Conservation (phyloP, 1,140 invertebrate species). For the Penaeus vannamei region DNA sequence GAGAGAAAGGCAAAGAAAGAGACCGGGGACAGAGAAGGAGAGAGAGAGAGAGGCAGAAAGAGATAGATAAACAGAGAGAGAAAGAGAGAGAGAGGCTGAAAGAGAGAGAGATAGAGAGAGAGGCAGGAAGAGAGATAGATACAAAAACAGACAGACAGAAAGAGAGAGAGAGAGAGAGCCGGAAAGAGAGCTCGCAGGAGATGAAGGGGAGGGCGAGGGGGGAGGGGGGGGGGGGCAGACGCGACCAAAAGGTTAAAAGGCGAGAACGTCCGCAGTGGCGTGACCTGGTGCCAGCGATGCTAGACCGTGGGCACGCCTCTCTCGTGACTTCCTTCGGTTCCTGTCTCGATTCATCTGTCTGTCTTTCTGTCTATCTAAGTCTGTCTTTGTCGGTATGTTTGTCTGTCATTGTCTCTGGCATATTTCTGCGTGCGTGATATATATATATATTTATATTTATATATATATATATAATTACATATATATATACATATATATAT, state of each 20-base stretch:
- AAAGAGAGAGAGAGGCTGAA: background rate
- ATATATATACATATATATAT: slow-evolving; percentile 25
- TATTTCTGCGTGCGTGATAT: too few relatives aligned
- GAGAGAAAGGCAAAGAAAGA: background rate
- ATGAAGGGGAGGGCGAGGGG: background rate
- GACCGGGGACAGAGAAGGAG: background rate
- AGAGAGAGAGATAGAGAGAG: slow-evolving; percentile 21
- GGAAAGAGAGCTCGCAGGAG: background rate
- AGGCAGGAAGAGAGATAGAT: background rate
- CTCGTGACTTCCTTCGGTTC: too few relatives aligned
- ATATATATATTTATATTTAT: slow-evolving; percentile 3
- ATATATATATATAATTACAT: slow-evolving; percentile 38
- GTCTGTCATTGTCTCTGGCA: too few relatives aligned
- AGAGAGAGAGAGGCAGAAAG: slow-evolving; percentile 13
- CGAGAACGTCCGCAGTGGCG: slow-evolving; percentile 28
- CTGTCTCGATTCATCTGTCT: background rate
- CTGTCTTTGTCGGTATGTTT: too few relatives aligned
- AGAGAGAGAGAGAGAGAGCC: background rate
- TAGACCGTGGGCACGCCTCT: too few relatives aligned
- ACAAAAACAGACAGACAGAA: background rate
- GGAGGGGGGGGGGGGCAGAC: background rate
- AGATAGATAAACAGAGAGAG: background rate
- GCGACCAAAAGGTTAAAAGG: slow-evolving; percentile 1
- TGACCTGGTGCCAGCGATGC: too few relatives aligned
- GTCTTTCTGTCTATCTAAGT: background rate